Percentiles rank a stretch among this genome's conserved stretches.
These are phyloP conservation scores for Strix occidentalis DNA, from an alignment of 2,797 vertebrate genomes.

Conservation along the genomic window DNA sequence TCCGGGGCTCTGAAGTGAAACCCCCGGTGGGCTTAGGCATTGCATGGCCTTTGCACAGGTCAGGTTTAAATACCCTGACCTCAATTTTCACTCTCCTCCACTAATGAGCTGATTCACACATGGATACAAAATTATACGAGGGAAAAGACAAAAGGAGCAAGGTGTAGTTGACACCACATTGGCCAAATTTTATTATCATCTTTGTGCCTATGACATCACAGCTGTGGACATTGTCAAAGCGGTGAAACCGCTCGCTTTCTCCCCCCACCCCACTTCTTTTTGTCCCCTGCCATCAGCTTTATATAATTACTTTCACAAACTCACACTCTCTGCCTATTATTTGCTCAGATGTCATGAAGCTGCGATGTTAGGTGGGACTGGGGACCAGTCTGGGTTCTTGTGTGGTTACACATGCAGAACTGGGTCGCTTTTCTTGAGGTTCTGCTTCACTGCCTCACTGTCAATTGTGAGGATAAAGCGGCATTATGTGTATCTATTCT, in stretches of 20 bases:
- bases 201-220: constrained; percentile 80
- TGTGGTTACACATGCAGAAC: constrained; percentile 43
- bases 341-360: constrained; percentile 63
- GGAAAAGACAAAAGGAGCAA: constrained; percentile 78
- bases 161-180: constrained; percentile 78
- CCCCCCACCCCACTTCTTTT: not conserved
- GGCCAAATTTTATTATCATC: constrained; percentile 77
- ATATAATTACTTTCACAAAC: constrained; percentile 74
- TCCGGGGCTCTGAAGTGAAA: constrained; percentile 88
- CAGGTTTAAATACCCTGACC: constrained; percentile 99
- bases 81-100: constrained; percentile 93
- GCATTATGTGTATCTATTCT: constrained; percentile 70
- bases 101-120: constrained; percentile 95
- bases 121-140: constrained; percentile 79
- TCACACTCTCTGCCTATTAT: constrained; percentile 57
- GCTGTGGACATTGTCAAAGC: constrained; percentile 70
- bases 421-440: constrained; percentile 48
- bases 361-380: constrained; percentile 5
- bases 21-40: constrained; percentile 88
- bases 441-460: constrained; percentile 57
- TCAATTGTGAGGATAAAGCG: constrained; percentile 59
- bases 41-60: constrained; percentile 90
- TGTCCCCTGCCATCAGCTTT: constrained; percentile 66
- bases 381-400: constrained; percentile 33
- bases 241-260: constrained; percentile 1